These are phyloP conservation scores for Deladenus siricidicola DNA, from an alignment of 2,888 invertebrate species.

Conservation along the genomic window DNA sequence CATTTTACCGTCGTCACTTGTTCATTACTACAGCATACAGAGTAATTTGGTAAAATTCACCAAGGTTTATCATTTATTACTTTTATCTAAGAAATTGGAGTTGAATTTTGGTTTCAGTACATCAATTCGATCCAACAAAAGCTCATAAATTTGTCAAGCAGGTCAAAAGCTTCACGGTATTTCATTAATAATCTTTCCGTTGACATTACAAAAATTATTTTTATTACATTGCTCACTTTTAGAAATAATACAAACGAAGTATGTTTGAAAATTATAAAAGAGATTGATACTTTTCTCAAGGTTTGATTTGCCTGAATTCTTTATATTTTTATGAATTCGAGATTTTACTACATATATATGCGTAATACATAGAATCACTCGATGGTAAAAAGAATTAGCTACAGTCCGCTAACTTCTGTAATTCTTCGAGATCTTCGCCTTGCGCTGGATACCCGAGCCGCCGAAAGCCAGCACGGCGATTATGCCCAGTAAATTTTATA, in stretches of 20 bases:
- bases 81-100: not conserved
- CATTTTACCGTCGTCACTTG: not conserved
- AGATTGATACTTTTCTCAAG: not conserved
- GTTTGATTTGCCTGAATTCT: no score
- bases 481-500: not conserved
- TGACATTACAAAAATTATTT: not conserved
- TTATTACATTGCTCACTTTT: not conserved
- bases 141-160: not conserved
- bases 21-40: not conserved
- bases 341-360: no score
- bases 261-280: not conserved
- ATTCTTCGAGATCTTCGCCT: not conserved
- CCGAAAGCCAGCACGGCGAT: not conserved
- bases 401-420: not conserved
- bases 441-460: not conserved
- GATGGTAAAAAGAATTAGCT: constrained; percentile 1
- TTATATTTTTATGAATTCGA: not conserved
- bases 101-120: not conserved
- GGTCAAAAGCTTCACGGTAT: not conserved
- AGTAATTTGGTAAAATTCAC: not conserved
- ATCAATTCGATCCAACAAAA: not conserved
- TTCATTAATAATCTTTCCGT: not conserved
- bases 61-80: not conserved
- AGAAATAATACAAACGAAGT: not conserved
- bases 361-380: not conserved